Percentiles rank a stretch among this genome's conserved stretches.
Conservation (phyloP, 1,140 invertebrate species). For the Cherax destructor region DNA sequence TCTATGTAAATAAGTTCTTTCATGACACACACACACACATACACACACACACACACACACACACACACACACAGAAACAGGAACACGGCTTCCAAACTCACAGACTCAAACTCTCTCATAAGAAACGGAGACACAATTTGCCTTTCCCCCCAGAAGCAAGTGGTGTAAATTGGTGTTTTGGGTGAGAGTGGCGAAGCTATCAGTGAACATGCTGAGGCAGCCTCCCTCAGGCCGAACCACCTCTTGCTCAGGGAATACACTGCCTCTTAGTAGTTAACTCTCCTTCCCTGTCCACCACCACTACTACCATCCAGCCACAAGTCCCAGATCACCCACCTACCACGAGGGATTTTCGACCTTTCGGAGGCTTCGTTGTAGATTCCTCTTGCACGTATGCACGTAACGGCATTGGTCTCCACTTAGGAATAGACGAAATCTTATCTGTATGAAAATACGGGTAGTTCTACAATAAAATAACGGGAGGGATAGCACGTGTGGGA, state of each 20-base stretch:
- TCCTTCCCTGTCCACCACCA: not conserved
- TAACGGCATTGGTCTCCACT: constrained; percentile 13
- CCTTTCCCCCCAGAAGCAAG: not conserved
- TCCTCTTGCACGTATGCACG: not conserved
- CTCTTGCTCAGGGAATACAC: not conserved
- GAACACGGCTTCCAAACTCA: not conserved
- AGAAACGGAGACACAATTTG: too few species aligned
- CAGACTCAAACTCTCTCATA: too few species aligned
- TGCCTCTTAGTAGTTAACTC: not conserved
- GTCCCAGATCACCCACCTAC: not conserved
- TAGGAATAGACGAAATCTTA: constrained; percentile 5
- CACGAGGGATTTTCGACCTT: not conserved
- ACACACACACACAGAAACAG: not conserved
- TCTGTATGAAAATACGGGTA: constrained; percentile 9
- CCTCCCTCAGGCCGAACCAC: not conserved
- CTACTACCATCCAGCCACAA: not conserved
- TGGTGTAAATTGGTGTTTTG: not conserved
- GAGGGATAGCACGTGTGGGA: not conserved
- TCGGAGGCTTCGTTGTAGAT: not conserved
- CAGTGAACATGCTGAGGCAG: not conserved
- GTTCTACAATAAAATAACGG: constrained; percentile 23
- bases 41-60: too few species aligned
- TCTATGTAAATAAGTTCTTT: too few species aligned
- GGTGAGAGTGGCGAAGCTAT: not conserved
- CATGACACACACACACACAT: too few species aligned